Conservation (phyloP, 2,113 vertebrate genomes). For the Mobula hypostoma region DNA sequence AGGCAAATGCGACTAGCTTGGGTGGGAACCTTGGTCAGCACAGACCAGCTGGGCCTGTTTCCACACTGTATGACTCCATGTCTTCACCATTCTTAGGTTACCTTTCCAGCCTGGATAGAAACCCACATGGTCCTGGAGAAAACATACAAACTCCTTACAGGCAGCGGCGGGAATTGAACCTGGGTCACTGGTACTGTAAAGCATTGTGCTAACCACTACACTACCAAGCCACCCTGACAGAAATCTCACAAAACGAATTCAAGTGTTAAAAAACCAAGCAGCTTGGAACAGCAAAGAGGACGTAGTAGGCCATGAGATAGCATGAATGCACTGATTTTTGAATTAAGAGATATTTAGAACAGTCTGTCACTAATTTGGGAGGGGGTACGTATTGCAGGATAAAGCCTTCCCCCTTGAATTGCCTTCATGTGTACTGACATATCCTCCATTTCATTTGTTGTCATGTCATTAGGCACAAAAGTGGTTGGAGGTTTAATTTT, state of each 20-base stretch:
- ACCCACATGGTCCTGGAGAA: no score
- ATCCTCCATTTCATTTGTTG: not conserved
- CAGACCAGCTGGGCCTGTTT: no score
- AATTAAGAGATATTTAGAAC: not conserved
- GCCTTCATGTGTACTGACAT: not conserved
- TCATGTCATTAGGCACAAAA: not conserved
- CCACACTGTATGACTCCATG: no score
- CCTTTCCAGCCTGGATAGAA: no score
- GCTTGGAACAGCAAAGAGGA: not conserved
- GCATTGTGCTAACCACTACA: no score
- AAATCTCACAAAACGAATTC: not conserved
- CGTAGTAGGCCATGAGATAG: not conserved
- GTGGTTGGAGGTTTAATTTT: not conserved
- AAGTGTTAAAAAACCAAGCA: not conserved
- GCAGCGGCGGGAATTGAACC: no score
- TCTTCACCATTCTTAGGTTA: no score
- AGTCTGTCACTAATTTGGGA: not conserved
- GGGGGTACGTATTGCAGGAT: not conserved
- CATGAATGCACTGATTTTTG: not conserved
- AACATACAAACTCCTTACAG: no score
- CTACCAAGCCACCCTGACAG: not conserved
- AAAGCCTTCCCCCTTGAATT: not conserved
- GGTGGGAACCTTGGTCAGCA: no score
- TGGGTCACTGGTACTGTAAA: no score
- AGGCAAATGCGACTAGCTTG: no score